A percentile compares a stretch with the other conserved stretches of the same genome.
phyloP scores from a whole-genome alignment of 2,797 vertebrate genomes.

The Halcyon badia region DNA sequence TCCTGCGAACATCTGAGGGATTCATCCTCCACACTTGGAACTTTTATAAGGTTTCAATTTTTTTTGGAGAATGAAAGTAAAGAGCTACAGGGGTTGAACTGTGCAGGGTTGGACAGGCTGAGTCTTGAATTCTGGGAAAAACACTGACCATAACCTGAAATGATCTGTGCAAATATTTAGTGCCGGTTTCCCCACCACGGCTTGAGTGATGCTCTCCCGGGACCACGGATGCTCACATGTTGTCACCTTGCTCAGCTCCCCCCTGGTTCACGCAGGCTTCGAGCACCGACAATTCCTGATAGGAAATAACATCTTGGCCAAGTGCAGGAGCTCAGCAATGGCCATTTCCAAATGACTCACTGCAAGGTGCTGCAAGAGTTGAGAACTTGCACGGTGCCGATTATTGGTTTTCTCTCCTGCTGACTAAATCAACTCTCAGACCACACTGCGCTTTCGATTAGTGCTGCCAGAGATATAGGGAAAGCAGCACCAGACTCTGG shows the following conservation, averaged over 20 bases:
- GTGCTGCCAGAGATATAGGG: background rate
- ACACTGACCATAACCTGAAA: background rate
- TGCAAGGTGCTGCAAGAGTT: background rate
- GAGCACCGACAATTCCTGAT: background rate
- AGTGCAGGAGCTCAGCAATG: background rate
- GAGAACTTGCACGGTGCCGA: background rate
- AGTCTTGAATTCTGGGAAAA: background rate
- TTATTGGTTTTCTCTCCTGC: background rate
- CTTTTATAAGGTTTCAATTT: background rate
- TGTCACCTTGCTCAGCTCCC: background rate
- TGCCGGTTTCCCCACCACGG: background rate
- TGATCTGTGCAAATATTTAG: background rate
- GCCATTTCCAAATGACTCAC: background rate
- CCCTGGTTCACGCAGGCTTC: background rate
- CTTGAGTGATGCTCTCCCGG: rapidly evolving
- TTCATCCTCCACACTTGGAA: background rate
- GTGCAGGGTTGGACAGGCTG: background rate
- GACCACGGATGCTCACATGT: rapidly evolving
- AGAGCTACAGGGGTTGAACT: background rate
- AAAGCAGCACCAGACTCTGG: background rate
- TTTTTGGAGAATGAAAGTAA: background rate
- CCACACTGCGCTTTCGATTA: background rate
- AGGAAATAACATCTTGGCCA: background rate
- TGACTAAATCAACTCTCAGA: slow-evolving; percentile 4
- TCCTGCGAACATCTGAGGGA: background rate